These are phyloP conservation scores for Seriola quinqueradiata DNA, from an alignment of 2,113 vertebrate species.

Conservation along the genomic window DNA sequence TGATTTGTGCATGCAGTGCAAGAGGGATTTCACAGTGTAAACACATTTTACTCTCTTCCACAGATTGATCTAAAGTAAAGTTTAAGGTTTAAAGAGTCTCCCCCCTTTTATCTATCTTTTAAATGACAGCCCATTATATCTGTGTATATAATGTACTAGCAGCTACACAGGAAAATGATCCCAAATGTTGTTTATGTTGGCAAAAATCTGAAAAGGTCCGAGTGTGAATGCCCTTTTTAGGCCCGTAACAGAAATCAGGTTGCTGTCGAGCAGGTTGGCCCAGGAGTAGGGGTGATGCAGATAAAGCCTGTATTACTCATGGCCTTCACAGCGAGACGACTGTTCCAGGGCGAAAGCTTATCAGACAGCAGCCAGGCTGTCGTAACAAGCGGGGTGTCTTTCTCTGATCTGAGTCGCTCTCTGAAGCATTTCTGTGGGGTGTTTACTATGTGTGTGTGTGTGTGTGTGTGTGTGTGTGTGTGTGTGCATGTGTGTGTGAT, in stretches of 20 bases:
- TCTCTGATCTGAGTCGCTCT: conserved; percentile 55
- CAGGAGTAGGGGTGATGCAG: conserved; percentile 23
- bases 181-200: background rate
- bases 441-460: conserved; percentile 21
- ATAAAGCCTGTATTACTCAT: conserved; percentile 42
- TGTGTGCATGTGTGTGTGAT: background rate
- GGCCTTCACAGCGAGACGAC: conserved; percentile 27
- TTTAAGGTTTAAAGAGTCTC: background rate
- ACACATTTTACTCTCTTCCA: background rate
- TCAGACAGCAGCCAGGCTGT: conserved; percentile 67
- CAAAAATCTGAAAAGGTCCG: background rate
- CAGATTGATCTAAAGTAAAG: background rate
- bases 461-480: conserved; percentile 24
- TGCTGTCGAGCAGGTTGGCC: conserved; percentile 6
- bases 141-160: too few relatives aligned
- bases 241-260: conserved; percentile 38
- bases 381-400: conserved; percentile 38
- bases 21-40: background rate
- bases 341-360: conserved; percentile 55
- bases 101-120: background rate
- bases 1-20: background rate
- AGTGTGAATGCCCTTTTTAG: conserved; percentile 24
- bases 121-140: background rate
- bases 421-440: conserved; percentile 47
- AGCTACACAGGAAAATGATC: background rate